Percentiles rank a stretch among this genome's conserved stretches.
Evolutionary conservation across 1,140 invertebrate genomes (phyloP).

Genomic region (Melanaphis sacchari): DNA sequence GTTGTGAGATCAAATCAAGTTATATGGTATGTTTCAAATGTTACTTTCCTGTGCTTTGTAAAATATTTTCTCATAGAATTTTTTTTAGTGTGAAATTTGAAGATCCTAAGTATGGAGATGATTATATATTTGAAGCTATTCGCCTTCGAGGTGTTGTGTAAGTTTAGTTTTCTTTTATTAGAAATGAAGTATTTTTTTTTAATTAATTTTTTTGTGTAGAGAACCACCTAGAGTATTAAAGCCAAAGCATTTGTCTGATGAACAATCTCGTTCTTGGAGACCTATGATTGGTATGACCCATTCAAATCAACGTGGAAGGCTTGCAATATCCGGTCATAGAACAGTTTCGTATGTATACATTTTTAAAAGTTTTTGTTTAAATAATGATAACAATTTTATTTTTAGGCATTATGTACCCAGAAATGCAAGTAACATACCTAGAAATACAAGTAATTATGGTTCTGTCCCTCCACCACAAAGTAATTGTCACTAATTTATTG

Average conservation of each 20-base stretch:
- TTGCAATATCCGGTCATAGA: constrained; percentile 74
- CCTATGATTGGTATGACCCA: constrained; percentile 78
- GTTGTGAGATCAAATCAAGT: constrained; percentile 68
- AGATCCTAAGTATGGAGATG: constrained; percentile 80
- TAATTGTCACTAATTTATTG: not conserved
- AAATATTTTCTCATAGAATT: not conserved
- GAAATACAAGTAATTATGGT: constrained; percentile 61
- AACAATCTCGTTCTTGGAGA: constrained; percentile 70
- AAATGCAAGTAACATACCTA: constrained; percentile 58
- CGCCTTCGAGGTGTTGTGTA: constrained; percentile 69
- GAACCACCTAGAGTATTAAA: constrained; percentile 81
- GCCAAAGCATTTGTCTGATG: constrained; percentile 77
- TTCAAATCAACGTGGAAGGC: constrained; percentile 69
- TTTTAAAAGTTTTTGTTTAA: not conserved
- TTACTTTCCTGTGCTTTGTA: constrained; percentile 59
- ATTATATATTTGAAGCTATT: constrained; percentile 80
- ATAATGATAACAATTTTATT: not conserved
- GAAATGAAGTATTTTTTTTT: not conserved
- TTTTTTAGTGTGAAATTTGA: constrained; percentile 75
- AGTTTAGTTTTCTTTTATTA: not conserved
- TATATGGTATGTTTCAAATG: constrained; percentile 64
- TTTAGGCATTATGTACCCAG: constrained; percentile 60
- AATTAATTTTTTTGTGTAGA: constrained; percentile 27
- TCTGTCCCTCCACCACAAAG: constrained; percentile 62
- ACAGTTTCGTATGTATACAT: constrained; percentile 66